Evolutionary conservation across 2,797 vertebrate genomes (phyloP), one percentile per base, ranked within the genome.

Genomic region (Lutjanus campechanus): DNA sequence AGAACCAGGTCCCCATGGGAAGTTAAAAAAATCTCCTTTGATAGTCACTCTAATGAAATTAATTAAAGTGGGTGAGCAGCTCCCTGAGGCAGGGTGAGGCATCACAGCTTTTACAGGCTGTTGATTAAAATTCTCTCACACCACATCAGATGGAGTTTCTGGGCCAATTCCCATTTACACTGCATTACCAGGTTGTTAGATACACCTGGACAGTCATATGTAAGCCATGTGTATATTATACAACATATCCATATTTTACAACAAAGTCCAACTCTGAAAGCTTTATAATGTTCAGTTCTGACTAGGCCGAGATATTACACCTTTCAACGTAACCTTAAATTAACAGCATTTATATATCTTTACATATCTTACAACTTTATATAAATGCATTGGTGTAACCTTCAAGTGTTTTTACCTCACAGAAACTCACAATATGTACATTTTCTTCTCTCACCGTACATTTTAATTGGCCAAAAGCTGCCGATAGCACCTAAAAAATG

Each of bases 1-100:
- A 73, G 13, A 64, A 41, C 25, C 4, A 1, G 8, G 36, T 59
- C 49, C 69, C 63, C 0, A 3, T 43, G 49, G 81, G 70, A 75
- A 29, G 7, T 78, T 72, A 43, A 55, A 55, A 55, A 55, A 70
- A 56, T 13, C 58, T 46, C 25, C 43, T 63, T 44, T 76, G 60
- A 78, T 62, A 63, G 65, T 71, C 59, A 20, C 5, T 19, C 7
- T 70, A 53, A 71, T 63, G 40, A 81, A 55, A 66, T 78, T 59
- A 76, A 84, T 83, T 51, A 66, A 75, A 69, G 69, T 71, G 36
- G 41, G 25, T 53, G 12, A 80, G 64, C n/a, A 49, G 69, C 75
- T 81, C 46, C 76, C 70, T 44, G 10, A 66, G 66, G 66, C 41
- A 41, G 43, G 62, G 15, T 22, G 66, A 79, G 17, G 4, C 47